Conservation (phyloP, 1,140 invertebrate species). For the Calephelis nemesis region DNA sequence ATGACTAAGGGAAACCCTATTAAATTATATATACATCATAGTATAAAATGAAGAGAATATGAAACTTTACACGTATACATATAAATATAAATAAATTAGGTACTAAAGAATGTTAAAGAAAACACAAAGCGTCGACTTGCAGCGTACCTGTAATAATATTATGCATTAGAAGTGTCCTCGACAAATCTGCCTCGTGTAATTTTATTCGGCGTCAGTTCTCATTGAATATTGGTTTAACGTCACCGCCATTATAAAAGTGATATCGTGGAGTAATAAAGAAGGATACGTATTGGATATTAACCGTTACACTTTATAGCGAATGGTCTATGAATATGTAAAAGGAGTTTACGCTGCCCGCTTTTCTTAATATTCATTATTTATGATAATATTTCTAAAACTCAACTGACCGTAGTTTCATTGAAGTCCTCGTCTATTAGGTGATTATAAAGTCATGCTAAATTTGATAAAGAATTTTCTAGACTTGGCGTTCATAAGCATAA, state of each 20-base stretch:
- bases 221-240: slow-evolving; percentile 33
- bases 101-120: background rate
- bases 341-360: slow-evolving; percentile 18
- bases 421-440: background rate
- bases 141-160: slow-evolving; percentile 20
- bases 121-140: slow-evolving; percentile 4
- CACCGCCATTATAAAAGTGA: slow-evolving; percentile 32
- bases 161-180: slow-evolving; percentile 20
- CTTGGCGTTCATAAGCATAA: too few species aligned
- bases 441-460: background rate
- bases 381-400: slow-evolving; percentile 7
- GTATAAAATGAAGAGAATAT: too few species aligned
- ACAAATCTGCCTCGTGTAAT: slow-evolving; percentile 25
- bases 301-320: slow-evolving; percentile 33
- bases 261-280: slow-evolving; percentile 34
- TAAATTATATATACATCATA: too few species aligned
- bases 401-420: background rate
- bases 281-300: slow-evolving; percentile 32
- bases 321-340: slow-evolving; percentile 32
- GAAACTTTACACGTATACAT: too few species aligned
- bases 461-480: too few species aligned
- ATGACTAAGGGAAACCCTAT: too few species aligned
- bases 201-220: slow-evolving; percentile 25
- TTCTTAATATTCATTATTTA: slow-evolving; percentile 15
- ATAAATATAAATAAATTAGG: background rate